A percentile compares a stretch with the other conserved stretches of the same genome.
phyloP scores from a whole-genome alignment of 2,888 invertebrate genomes.

The Dynastes hyllus region DNA sequence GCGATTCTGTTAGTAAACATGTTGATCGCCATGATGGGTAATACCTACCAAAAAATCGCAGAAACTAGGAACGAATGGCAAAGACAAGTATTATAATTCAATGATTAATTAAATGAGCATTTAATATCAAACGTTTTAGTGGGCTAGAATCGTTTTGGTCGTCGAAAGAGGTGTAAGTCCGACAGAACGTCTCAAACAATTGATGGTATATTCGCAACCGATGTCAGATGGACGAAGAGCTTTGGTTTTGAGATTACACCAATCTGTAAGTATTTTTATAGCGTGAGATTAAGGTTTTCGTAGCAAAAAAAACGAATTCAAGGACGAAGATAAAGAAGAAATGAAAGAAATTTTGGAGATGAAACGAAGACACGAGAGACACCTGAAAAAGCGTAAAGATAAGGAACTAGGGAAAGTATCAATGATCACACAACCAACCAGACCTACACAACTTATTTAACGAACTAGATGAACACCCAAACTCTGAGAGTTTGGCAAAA shows the following conservation, averaged over 20 bases:
- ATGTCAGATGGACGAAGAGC: conserved; percentile 92
- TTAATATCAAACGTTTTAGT: conserved; percentile 73
- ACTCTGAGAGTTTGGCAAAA: too few relatives aligned
- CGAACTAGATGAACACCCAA: background rate
- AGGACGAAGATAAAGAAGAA: conserved; percentile 95
- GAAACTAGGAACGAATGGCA: conserved; percentile 99
- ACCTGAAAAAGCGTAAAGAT: conserved; percentile 79
- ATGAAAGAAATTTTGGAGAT: conserved; percentile 95
- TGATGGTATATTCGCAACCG: conserved; percentile 94
- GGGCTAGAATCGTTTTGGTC: conserved; percentile 97
- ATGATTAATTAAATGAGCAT: background rate
- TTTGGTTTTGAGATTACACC: conserved; percentile 89
- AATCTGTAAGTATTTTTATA: conserved; percentile 78
- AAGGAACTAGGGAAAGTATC: conserved; percentile 40
- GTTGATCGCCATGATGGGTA: conserved; percentile 99
- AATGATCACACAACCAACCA: conserved; percentile 17
- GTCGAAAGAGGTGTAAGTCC: conserved; percentile 98
- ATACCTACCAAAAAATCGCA: conserved; percentile 98
- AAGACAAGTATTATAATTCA: conserved; percentile 77
- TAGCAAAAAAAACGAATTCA: conserved; percentile 57
- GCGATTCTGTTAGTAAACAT: conserved; percentile 96
- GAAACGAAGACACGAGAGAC: conserved; percentile 88
- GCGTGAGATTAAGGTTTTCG: background rate
- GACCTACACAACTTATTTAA: conserved; percentile 46
- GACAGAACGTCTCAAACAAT: conserved; percentile 86